These are phyloP conservation scores for Podocnemis expansa DNA, from an alignment of 2,113 vertebrate species.

Conservation along the genomic window DNA sequence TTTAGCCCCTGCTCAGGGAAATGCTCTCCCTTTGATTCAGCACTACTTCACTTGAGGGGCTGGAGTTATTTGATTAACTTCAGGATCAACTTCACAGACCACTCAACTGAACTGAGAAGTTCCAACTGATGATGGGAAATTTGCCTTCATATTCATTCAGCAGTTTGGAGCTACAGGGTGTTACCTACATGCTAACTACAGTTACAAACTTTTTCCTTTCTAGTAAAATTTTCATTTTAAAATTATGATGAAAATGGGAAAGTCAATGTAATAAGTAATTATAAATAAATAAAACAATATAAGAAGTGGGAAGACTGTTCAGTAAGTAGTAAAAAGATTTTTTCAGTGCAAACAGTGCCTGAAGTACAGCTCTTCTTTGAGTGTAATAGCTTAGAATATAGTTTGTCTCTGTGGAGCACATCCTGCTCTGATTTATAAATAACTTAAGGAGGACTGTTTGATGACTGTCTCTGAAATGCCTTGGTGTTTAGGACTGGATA, in stretches of 20 bases:
- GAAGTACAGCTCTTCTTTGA: not conserved
- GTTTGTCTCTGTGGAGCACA: not conserved
- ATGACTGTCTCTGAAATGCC: not conserved
- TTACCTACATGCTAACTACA: not conserved
- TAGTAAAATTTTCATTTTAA: not conserved
- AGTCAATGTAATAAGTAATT: not conserved
- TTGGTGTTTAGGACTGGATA: not conserved
- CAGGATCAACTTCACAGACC: too few species aligned
- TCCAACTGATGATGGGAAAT: too few species aligned
- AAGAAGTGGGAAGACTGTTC: not conserved
- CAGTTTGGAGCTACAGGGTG: not conserved
- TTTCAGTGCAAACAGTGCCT: not conserved
- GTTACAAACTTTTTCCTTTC: not conserved
- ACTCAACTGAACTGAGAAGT: too few species aligned
- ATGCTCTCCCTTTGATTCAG: too few species aligned
- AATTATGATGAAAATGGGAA: not conserved
- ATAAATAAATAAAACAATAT: not conserved
- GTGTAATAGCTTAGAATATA: not conserved
- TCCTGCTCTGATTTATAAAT: not conserved
- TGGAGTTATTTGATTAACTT: too few species aligned
- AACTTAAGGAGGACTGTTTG: not conserved
- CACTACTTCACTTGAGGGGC: too few species aligned
- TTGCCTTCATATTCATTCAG: not conserved
- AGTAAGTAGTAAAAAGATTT: not conserved
- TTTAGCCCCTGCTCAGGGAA: too few species aligned